A percentile compares a stretch with the other conserved stretches of the same genome.
Conservation (phyloP, 2,113 vertebrate species). For the Genyomyrus donnyi region DNA sequence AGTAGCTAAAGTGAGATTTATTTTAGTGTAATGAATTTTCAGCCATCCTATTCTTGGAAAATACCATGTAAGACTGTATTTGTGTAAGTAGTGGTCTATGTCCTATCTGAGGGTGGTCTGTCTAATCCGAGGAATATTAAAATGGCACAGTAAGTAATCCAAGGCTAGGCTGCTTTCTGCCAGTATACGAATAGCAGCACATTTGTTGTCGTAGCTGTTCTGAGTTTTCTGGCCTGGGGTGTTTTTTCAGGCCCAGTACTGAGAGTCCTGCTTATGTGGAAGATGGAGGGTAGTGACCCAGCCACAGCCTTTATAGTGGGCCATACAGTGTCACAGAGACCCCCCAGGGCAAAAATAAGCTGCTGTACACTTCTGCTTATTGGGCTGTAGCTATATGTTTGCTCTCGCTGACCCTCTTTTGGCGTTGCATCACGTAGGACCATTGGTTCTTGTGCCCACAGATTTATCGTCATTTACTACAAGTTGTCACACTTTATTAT, state of each 20-base stretch:
- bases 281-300: not conserved
- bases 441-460: not conserved
- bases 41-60: not conserved
- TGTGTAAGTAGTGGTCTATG: not conserved
- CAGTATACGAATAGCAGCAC: not conserved
- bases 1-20: not conserved
- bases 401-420: not conserved
- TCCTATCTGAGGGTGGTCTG: not conserved
- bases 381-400: not conserved
- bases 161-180: not conserved
- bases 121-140: not conserved
- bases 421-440: not conserved
- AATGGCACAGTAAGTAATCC: not conserved
- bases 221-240: not conserved
- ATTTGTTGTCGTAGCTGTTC: not conserved
- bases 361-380: not conserved
- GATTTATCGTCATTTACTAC: not conserved
- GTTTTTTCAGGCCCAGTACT: not conserved
- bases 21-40: not conserved
- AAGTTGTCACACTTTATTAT: not conserved
- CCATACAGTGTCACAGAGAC: not conserved
- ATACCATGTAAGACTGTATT: not conserved
- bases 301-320: not conserved
- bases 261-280: not conserved
- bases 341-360: not conserved